Conservation (phyloP, 2,113 vertebrate species). For the Catharus minimus region DNA sequence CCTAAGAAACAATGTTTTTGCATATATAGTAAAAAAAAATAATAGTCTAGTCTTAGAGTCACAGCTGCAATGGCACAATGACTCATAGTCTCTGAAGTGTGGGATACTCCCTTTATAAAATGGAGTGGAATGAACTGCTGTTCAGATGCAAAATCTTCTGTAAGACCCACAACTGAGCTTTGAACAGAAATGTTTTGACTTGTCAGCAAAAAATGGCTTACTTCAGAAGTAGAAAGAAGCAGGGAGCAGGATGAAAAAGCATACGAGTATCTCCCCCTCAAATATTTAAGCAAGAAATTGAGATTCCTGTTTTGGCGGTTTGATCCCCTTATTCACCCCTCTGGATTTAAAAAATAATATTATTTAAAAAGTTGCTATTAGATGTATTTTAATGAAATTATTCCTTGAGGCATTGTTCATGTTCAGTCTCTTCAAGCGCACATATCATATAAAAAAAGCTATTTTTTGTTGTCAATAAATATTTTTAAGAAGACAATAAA, state of each 20-base stretch:
- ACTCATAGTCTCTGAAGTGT: conserved; percentile 42
- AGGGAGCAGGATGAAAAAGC: not conserved
- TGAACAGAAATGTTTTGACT: conserved; percentile 11
- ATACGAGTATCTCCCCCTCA: rapidly evolving
- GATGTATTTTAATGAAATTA: not conserved
- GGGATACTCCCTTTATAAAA: conserved; percentile 45
- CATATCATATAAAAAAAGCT: rapidly evolving
- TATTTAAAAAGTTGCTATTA: not conserved
- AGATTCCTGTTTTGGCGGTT: not conserved
- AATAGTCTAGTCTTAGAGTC: not conserved
- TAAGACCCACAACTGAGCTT: not conserved
- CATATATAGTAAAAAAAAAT: not conserved
- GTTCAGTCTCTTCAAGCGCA: not conserved
- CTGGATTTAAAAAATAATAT: not conserved
- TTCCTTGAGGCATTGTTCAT: not conserved
- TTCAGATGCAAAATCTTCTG: conserved; percentile 12
- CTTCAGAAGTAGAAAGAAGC: not conserved
- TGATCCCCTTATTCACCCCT: not conserved
- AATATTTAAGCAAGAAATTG: not conserved
- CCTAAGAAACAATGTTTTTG: not conserved
- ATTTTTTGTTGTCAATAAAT: not conserved
- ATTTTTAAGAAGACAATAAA: not conserved
- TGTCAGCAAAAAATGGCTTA: not conserved
- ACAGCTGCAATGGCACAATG: conserved; percentile 39
- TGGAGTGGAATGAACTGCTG: not conserved